Base-by-base conservation (phyloP, 2,888 invertebrate species). In the Andrena fulva region DNA sequence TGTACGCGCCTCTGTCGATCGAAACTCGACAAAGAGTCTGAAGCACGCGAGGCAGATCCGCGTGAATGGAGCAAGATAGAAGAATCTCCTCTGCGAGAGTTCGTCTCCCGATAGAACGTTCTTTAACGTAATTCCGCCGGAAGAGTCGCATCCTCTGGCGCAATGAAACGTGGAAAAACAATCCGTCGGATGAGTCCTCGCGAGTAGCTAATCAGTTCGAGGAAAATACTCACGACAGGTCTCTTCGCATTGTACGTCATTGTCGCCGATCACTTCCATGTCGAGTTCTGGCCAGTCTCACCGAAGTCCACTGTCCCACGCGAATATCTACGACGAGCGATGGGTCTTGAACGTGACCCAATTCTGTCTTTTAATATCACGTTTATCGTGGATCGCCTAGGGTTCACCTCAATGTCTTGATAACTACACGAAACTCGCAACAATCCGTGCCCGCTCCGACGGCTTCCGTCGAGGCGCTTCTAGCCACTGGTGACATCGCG, bases 181-280 rank as follows among this genome's bases (percentile, higher is more conserved):
- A 29, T 24, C 60, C 12, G 29, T 29, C 56, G 24, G 16, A 12
- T 16, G 48, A 67, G 50, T 56, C 16, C 59, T 27, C 50, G 31
- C 29, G 10, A 12, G 5, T 27, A n/a, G 2, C 2, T 29, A 35
- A 54, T 50, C 10, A 1, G 27, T 12, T 7, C 50, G 16, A 35
- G 2, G 5, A 33, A 24, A 48, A 59, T 85, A 91, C 91, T 89
- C 86, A 91, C 91, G 89, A 87, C 77, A 87, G 87, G 82, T 87
- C 81, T 86, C 91, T 91, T 85, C 84, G 89, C 90, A 91, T 91
- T 80, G 79, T 86, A 84, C 85, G 77, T 83, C 83, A 85, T 87
- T 76, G 78, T 85, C 83, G 69, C 70, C 64, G 75, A 64, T 68
- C 82, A 73, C 81, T 86, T 80, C 81, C 84, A 81, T 84, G 76